Conservation (phyloP, 2,797 vertebrate genomes). For the Danio jaintianensis region DNA sequence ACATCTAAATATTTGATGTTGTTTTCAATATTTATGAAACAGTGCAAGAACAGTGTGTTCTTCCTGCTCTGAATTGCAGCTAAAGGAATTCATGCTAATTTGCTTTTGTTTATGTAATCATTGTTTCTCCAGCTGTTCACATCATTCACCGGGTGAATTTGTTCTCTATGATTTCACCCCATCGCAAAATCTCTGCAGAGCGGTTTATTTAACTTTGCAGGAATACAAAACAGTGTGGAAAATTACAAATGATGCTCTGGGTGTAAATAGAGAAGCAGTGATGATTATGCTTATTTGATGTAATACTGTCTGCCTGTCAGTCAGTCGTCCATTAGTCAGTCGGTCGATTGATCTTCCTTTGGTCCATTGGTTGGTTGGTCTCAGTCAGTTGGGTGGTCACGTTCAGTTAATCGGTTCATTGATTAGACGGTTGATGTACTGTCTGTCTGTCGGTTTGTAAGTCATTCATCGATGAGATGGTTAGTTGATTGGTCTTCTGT, state of each 20-base stretch:
- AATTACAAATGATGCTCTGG: background rate
- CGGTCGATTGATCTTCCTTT: no score
- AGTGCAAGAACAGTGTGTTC: slow-evolving; percentile 50
- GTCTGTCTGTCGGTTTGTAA: no score
- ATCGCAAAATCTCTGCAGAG: slow-evolving; percentile 3
- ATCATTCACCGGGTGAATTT: slow-evolving; percentile 36
- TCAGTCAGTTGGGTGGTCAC: no score
- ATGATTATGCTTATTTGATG: no score
- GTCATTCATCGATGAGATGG: no score
- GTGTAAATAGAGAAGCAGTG: background rate
- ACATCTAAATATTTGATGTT: slow-evolving; percentile 59
- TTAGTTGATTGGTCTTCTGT: no score
- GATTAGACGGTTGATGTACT: no score
- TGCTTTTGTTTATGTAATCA: slow-evolving; percentile 38
- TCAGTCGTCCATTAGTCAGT: no score
- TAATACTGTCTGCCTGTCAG: no score
- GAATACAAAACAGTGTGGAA: background rate
- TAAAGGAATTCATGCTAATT: slow-evolving; percentile 35
- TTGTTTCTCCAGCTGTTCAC: slow-evolving; percentile 44
- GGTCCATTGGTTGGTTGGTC: no score
- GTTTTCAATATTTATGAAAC: slow-evolving; percentile 59
- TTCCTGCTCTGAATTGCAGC: slow-evolving; percentile 45
- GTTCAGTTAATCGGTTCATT: no score
- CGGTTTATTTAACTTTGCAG: background rate
- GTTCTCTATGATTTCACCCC: slow-evolving; percentile 30